A percentile compares a stretch with the other conserved stretches of the same genome.
phyloP scores from a whole-genome alignment of 2,888 invertebrate species.

The Tridacna crocea region DNA sequence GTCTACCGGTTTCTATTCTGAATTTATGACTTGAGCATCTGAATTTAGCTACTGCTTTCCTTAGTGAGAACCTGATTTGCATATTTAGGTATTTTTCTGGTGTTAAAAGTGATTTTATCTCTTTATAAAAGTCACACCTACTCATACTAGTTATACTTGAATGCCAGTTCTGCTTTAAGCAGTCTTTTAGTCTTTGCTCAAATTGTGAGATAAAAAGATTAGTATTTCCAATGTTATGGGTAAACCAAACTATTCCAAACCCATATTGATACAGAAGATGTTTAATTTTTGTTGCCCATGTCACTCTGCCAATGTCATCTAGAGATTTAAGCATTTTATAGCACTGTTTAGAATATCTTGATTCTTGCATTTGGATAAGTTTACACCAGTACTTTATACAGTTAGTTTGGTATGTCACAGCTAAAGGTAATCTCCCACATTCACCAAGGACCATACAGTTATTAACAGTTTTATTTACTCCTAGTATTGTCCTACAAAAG shows the following conservation, averaged over 20 bases:
- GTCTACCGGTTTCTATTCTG: too few relatives aligned
- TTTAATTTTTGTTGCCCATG: constrained; percentile 7
- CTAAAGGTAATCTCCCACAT: constrained; percentile 24
- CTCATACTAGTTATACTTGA: not conserved
- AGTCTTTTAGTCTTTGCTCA: constrained; percentile 6
- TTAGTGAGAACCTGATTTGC: not conserved
- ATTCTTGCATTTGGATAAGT: not conserved
- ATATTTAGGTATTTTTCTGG: constrained; percentile 3
- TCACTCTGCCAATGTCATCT: constrained; percentile 12
- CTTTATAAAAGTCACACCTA: constrained; percentile 20
- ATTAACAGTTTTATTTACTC: not conserved
- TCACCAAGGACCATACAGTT: constrained; percentile 14
- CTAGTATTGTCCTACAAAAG: constrained; percentile 10
- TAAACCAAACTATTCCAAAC: constrained; percentile 17
- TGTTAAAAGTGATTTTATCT: not conserved
- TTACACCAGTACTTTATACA: constrained; percentile 11
- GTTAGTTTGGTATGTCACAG: too few relatives aligned
- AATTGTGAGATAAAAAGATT: not conserved
- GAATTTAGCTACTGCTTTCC: not conserved
- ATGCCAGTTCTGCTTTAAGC: constrained; percentile 5
- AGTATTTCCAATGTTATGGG: constrained; percentile 7
- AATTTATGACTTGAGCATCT: constrained; percentile 17
- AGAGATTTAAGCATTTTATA: not conserved
- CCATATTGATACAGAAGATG: constrained; percentile 2
- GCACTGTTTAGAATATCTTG: constrained; percentile 25